Evolutionary conservation across 1,140 invertebrate genomes (phyloP).

Genomic region (Diprion similis): DNA sequence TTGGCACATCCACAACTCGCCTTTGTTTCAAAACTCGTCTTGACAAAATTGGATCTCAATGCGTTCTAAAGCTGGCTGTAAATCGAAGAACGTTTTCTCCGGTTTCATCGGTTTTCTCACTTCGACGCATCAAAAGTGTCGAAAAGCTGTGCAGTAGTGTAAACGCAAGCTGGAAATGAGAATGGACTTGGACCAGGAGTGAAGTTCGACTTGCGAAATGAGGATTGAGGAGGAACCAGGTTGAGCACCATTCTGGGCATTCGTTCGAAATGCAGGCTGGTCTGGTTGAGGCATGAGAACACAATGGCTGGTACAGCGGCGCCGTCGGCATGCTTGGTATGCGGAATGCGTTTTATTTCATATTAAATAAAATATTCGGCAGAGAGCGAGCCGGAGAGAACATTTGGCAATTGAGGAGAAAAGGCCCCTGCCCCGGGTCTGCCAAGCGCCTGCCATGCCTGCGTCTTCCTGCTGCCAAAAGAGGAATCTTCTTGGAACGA

Average conservation of each 20-base stretch:
- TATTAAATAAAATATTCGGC: conserved; percentile 61
- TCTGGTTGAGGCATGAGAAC: conserved; percentile 8
- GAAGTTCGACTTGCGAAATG: too few relatives aligned
- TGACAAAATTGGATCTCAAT: too few relatives aligned
- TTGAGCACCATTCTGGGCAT: conserved; percentile 4
- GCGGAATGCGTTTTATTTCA: conserved; percentile 53
- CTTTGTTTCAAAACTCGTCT: too few relatives aligned
- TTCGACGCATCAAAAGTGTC: too few relatives aligned
- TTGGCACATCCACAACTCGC: too few relatives aligned
- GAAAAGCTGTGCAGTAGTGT: too few relatives aligned
- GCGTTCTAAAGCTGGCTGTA: too few relatives aligned
- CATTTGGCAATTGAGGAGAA: conserved; percentile 34
- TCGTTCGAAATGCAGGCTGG: background rate
- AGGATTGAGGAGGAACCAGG: background rate
- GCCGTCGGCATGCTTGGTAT: conserved; percentile 53
- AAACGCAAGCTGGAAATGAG: too few relatives aligned
- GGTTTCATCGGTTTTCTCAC: too few relatives aligned
- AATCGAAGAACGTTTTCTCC: too few relatives aligned
- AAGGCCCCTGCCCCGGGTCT: background rate
- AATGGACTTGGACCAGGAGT: too few relatives aligned
- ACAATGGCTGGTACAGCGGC: conserved; percentile 19
- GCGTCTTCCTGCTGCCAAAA: conserved; percentile 11
- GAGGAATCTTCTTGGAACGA: background rate
- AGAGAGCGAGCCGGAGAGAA: conserved; percentile 34
- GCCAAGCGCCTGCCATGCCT: background rate